Percentiles rank a stretch among this genome's conserved stretches.
Evolutionary conservation across 2,888 invertebrate genomes (phyloP).

Genomic region (Camptogramma bilineatum): DNA sequence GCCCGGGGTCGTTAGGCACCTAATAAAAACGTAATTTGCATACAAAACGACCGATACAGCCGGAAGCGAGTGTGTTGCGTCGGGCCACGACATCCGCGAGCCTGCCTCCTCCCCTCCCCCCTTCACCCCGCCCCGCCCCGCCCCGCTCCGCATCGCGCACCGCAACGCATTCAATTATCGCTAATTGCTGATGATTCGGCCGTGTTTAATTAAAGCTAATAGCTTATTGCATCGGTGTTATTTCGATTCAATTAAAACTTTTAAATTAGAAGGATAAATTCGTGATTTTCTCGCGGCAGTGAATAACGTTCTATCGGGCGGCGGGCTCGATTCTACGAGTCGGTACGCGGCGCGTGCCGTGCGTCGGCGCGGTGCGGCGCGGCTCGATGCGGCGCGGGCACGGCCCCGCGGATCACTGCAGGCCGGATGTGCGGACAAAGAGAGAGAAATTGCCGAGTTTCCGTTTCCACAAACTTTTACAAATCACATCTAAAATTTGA

Average conservation of each 20-base stretch:
- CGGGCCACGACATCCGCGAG: conserved; percentile 14
- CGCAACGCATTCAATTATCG: conserved; percentile 44
- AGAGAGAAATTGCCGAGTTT: conserved; percentile 40
- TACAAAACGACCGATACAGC: conserved; percentile 42
- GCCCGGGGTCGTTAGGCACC: conserved; percentile 38
- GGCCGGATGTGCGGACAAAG: conserved; percentile 32
- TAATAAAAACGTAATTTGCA: conserved; percentile 44
- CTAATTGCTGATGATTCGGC: conserved; percentile 50
- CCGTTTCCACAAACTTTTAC: conserved; percentile 34
- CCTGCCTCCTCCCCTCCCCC: not conserved
- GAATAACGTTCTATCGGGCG: conserved; percentile 11
- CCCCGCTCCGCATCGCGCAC: conserved; percentile 4
- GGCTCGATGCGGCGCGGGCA: not conserved
- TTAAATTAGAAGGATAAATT: conserved; percentile 33
- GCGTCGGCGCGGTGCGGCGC: not conserved
- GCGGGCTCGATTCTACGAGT: not conserved
- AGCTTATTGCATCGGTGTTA: conserved; percentile 41
- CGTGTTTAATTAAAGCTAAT: conserved; percentile 48
- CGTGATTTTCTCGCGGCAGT: conserved; percentile 18
- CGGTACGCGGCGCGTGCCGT: too few species aligned
- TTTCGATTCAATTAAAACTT: conserved; percentile 41
- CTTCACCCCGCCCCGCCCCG: conserved; percentile 1
- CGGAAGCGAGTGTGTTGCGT: conserved; percentile 35
- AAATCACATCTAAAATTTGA: conserved; percentile 37
- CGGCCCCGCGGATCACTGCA: conserved; percentile 15